Base-by-base conservation (phyloP, 2,113 vertebrate genomes). In the Protobothrops mucrosquamatus region DNA sequence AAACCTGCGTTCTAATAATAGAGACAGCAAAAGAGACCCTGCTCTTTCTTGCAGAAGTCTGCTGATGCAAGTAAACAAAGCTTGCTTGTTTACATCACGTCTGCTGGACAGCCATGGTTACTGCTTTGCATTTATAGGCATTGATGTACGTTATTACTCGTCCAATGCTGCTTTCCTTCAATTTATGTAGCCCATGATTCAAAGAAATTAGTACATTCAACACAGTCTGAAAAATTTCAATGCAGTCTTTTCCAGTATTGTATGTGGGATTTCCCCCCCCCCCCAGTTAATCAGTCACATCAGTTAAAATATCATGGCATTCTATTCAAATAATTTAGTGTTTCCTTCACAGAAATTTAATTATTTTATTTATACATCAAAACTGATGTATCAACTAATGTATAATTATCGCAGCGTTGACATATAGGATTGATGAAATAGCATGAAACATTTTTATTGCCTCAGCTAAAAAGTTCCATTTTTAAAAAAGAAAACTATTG, bases 11-110 rank as follows among this genome's bases (percentile, higher is more conserved):
- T 81, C 95, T 95, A 95, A 96, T 96, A 97, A 96, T 95, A 97
- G 97, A 92, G 88, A 89, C 54, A 94, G 92, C 96, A 96, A 95
- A 95, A 95, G 95, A 95, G 96, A 96, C 94, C 92, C 95, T 86
- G 94, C 48, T 48, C 6, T 20, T 88, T 6, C n/a, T 20, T 91
- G 93, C 91, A 92, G 94, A 81, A 94, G 95, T 39, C 96, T 96
- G 96, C 94, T 89, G 94, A 12, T 95, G 96, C 96, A 96, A 97
- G 97, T 97, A 97, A 97, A 97, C 97, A 97, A 97, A 96, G 74
- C 97, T 96, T 64, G 92, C 89, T 92, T 92, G 74, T 93, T 86
- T 94, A 94, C 95, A 59, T 90, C 93, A 88, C 55, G 93, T 93
- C 52, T 89, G 89, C 48, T 74, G 95, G 96, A 93, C 96, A 95